phyloP scores from a whole-genome alignment of 2,797 vertebrate genomes.

The Helostoma temminkii region DNA sequence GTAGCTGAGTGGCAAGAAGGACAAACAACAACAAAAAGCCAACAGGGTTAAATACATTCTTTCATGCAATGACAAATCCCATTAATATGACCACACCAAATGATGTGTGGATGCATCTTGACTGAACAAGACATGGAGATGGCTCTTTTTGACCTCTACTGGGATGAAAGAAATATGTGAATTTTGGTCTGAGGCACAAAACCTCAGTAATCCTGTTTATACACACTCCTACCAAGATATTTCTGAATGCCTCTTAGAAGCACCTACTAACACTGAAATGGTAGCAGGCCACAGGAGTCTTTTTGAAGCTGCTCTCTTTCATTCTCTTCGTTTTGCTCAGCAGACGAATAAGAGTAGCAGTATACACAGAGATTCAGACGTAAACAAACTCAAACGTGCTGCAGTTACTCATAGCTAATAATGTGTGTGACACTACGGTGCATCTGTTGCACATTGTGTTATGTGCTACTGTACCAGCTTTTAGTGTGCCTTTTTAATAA shows the following conservation, averaged over 20 bases:
- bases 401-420: constrained; percentile 33
- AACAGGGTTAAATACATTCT: neutral
- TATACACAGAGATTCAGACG: constrained; percentile 19
- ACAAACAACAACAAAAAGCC: neutral
- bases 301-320: constrained; percentile 7
- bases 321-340: constrained; percentile 18
- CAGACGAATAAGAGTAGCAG: constrained; percentile 5
- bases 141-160: constrained; percentile 33
- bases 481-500: constrained; percentile 28
- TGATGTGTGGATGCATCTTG: constrained; percentile 20
- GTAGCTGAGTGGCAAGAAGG: constrained; percentile 30
- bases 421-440: constrained; percentile 6
- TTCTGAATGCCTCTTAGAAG: constrained; percentile 28
- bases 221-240: constrained; percentile 10
- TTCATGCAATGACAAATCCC: constrained; percentile 16
- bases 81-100: constrained; percentile 34
- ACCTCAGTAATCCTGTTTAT: constrained; percentile 9
- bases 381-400: constrained; percentile 29
- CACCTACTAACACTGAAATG: constrained; percentile 30
- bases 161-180: constrained; percentile 31
- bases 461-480: constrained; percentile 25
- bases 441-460: constrained; percentile 8
- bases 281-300: constrained; percentile 22
- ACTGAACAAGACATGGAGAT: constrained; percentile 31
- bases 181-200: constrained; percentile 29